Base-by-base conservation (phyloP, 2,888 invertebrate species). In the Molorchus minor region DNA sequence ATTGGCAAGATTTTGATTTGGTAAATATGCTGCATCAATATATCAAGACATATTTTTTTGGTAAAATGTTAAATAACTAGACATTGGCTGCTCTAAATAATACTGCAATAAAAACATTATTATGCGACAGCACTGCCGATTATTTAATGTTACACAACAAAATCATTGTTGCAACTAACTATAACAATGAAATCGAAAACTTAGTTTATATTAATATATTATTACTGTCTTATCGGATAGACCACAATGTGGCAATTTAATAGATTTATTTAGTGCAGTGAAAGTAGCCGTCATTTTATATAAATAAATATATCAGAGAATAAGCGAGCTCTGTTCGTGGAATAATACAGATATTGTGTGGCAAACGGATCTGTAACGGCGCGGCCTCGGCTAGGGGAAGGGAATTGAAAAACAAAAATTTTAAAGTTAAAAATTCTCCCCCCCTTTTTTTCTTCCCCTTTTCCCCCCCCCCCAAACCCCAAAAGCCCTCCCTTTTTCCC, bases 151-250 rank as follows among this genome's bases (percentile, higher is more conserved):
- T 49, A 21, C 49, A 29, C 38, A 38, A n/a, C n/a, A n/a, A n/a
- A n/a, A n/a, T n/a, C n/a, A 49, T 49, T 49, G 12, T 38, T 49
- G 16, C 35, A 36, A 47, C n/a, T n/a, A n/a, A n/a, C 25, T 38
- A 38, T 49, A 49, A 49, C 38, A 35, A 38, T 36, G 38, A 36
- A 20, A 49, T 49, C 38, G 20, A 43, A 43, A 43, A 20, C 12
- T 13, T 21, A 43, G 25, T 43, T 43, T 43, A 43, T 43, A 43
- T 43, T 25, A n/a, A 21, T 43, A 43, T 3, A n/a, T 36, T 43
- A 43, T 43, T 43, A 25, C 25, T 43, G 13, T 43, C n/a, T 43
- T 43, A 43, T 43, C 43, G 13, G 25, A 21, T 43, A 43, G 8
- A 43, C 43, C 12, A 8, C 13, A 21, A 21, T 13, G 21, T n/a